A percentile compares a stretch with the other conserved stretches of the same genome.
These are phyloP conservation scores for Horisme vitalbata DNA, from an alignment of 2,888 invertebrate genomes.

Conservation along the genomic window DNA sequence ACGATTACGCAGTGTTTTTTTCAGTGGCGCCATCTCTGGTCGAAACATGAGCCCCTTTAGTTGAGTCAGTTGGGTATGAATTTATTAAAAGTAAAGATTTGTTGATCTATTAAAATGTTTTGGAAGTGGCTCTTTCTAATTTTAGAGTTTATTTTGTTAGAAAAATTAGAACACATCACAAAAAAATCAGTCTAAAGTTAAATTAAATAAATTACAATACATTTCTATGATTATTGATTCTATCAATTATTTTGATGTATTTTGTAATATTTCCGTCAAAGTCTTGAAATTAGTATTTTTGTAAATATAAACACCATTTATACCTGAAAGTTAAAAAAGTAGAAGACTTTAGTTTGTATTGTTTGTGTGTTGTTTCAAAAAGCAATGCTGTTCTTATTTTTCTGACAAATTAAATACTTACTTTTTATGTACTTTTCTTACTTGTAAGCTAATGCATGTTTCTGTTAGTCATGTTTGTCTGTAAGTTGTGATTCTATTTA, in stretches of 20 bases:
- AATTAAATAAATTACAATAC: neutral
- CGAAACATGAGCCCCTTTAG: neutral
- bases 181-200: no score
- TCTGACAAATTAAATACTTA: no score
- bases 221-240: neutral
- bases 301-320: no score
- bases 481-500: conserved; percentile 63
- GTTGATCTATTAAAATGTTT: conserved; percentile 7
- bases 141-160: conserved; percentile 20
- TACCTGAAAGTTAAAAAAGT: no score
- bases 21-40: neutral
- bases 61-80: conserved; percentile 8
- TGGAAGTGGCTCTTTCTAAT: conserved; percentile 29
- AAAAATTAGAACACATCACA: neutral
- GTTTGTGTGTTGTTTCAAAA: no score
- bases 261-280: no score
- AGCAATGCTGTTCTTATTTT: no score
- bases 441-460: conserved; percentile 20
- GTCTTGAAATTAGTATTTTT: no score
- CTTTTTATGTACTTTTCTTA: conserved; percentile 16
- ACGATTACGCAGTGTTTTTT: no score
- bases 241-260: conserved; percentile 1
- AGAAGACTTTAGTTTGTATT: no score
- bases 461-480: conserved; percentile 51
- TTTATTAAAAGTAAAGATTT: no score